phyloP scores from a whole-genome alignment of 2,113 vertebrate genomes.

The Clarias batrachus region DNA sequence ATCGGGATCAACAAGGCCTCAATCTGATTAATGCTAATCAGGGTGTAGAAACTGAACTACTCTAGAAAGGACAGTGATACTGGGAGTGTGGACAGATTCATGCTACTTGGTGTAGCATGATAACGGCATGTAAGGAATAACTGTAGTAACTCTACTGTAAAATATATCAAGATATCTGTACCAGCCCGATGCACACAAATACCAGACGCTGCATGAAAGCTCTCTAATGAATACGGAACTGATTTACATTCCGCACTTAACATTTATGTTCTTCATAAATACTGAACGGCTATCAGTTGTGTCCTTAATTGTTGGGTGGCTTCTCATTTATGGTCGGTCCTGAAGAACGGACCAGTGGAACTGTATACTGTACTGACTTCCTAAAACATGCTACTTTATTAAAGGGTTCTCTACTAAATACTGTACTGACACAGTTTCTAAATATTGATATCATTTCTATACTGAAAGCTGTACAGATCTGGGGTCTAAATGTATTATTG shows the following conservation, averaged over 20 bases:
- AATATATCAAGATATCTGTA: too few relatives aligned
- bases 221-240: background rate
- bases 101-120: background rate
- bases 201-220: background rate
- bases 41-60: background rate
- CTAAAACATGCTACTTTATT: too few relatives aligned
- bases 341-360: background rate
- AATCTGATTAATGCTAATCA: background rate
- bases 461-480: background rate
- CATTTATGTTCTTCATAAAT: background rate
- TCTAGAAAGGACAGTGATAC: background rate
- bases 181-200: background rate
- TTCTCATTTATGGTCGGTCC: background rate
- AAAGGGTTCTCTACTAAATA: background rate
- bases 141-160: background rate
- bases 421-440: background rate
- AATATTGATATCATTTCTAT: background rate
- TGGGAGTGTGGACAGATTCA: background rate
- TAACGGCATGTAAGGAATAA: background rate
- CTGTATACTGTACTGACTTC: background rate
- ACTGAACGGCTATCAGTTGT: background rate
- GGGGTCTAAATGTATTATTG: too few relatives aligned
- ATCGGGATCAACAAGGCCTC: background rate
- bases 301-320: background rate
- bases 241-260: background rate